Conservation (phyloP, 2,113 vertebrate genomes). For the Sander vitreus region DNA sequence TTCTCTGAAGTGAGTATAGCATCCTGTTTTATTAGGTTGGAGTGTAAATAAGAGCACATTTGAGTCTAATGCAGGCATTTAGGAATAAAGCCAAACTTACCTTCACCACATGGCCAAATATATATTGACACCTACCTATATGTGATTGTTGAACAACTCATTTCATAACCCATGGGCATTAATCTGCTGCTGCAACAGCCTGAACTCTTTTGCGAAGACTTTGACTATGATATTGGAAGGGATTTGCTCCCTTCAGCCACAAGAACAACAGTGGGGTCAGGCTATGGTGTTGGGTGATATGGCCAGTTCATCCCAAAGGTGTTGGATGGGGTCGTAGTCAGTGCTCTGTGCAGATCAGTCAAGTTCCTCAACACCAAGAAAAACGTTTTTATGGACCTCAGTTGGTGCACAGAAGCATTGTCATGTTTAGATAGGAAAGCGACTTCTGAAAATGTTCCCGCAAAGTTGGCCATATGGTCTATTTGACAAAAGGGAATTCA, state of each 20-base stretch:
- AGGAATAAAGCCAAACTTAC: background rate
- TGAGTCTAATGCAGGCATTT: background rate
- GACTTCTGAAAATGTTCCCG: background rate
- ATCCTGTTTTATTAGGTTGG: background rate
- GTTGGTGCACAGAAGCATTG: background rate
- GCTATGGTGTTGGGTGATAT: background rate
- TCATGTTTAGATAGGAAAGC: background rate
- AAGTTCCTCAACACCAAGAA: background rate
- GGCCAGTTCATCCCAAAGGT: background rate
- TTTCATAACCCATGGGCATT: too few species aligned
- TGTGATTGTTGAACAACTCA: background rate
- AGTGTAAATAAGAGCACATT: background rate
- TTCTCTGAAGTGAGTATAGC: slow-evolving; percentile 91
- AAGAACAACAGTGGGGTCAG: background rate
- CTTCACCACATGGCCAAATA: background rate
- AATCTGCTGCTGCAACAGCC: background rate
- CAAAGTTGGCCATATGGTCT: background rate
- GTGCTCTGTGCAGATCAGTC: background rate
- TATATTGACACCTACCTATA: background rate
- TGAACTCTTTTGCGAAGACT: background rate
- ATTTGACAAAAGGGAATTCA: background rate
- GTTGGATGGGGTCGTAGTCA: background rate
- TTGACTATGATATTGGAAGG: background rate
- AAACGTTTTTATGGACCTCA: background rate
- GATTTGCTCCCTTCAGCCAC: background rate